phyloP scores from a whole-genome alignment of 2,797 vertebrate genomes.

The Bradypus variegatus region DNA sequence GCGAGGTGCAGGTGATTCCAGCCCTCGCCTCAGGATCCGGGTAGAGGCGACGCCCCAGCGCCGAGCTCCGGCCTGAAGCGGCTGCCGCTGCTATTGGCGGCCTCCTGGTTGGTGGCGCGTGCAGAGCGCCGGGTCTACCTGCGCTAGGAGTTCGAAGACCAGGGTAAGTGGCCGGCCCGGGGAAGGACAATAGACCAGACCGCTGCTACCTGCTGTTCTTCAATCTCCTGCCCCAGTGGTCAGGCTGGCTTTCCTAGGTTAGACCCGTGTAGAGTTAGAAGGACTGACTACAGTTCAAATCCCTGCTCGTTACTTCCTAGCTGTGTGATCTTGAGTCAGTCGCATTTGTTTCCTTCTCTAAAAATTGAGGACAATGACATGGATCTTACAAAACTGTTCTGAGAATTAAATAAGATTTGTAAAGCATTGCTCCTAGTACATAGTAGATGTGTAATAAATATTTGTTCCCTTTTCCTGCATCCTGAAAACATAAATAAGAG shows the following conservation, averaged over 20 bases:
- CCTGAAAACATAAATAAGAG: neutral
- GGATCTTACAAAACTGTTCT: neutral
- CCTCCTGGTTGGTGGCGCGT: neutral
- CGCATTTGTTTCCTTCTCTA: neutral
- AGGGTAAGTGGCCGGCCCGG: constrained; percentile 73
- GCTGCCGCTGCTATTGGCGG: neutral
- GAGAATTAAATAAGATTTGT: neutral
- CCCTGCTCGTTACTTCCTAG: neutral
- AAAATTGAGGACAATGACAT: neutral
- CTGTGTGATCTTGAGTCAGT: neutral
- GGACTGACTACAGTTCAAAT: neutral
- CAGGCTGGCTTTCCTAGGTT: neutral
- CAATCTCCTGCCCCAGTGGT: neutral
- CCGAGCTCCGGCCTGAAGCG: neutral
- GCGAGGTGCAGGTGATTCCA: constrained; percentile 57
- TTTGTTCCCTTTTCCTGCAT: neutral
- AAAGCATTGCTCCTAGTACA: neutral
- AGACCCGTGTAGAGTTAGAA: neutral
- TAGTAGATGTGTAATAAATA: neutral
- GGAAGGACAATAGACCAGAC: no score
- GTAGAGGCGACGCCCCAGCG: neutral
- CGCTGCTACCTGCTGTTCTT: neutral
- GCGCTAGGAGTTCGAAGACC: constrained; percentile 85
- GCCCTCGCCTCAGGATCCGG: neutral
- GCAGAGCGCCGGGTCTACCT: constrained; percentile 70